Evolutionary conservation across 1,140 invertebrate genomes (phyloP), one percentile per base, ranked within the genome.

Genomic region (Nomia melanderi): DNA sequence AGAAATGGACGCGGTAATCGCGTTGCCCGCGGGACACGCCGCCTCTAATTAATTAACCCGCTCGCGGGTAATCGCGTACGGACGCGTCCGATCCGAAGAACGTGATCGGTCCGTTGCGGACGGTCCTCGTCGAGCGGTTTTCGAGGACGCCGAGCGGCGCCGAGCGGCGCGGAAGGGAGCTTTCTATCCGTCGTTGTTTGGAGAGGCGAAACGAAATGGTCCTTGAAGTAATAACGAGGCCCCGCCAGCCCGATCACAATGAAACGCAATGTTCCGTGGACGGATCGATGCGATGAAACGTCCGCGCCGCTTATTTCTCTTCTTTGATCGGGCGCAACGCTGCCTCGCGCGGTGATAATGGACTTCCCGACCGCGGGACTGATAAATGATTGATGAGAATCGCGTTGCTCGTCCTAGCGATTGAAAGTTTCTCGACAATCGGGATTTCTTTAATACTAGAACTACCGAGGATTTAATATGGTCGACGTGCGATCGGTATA

Each of bases 141-240:
- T 41, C 27, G 27, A 65, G 27, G 53, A 8, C 39, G n/a, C 1
- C 1, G 39, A 14, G 39, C 4, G 41, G 11, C 4, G 9, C 7
- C 3, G 39, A 11, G 39, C n/a, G 14, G 11, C 8, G 39, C 3
- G 39, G 7, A 14, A 41, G 39, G 9, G n/a, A 14, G 41, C 41
- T 44, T 23, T 47, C 23, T 65, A 64, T 44, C 56, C 12, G 41
- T 20, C 50, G 27, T 33, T 41, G 53, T 60, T 74, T 74, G 53
- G 44, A 56, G 27, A 77, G 41, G 23, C 53, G 56, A 56, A 36
- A 47, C 27, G 63, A 78, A 57, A 74, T 53, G 60, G 25, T 59
- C 25, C 70, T 73, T 17, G 60, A 59, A 64, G 31, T 57, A 47
- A 65, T 74, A 63, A 47, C 70, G 70, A 47, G 70, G 29, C 23